Evolutionary conservation across 2,888 invertebrate species (phyloP).

Genomic region (Seira sanloemensis): DNA sequence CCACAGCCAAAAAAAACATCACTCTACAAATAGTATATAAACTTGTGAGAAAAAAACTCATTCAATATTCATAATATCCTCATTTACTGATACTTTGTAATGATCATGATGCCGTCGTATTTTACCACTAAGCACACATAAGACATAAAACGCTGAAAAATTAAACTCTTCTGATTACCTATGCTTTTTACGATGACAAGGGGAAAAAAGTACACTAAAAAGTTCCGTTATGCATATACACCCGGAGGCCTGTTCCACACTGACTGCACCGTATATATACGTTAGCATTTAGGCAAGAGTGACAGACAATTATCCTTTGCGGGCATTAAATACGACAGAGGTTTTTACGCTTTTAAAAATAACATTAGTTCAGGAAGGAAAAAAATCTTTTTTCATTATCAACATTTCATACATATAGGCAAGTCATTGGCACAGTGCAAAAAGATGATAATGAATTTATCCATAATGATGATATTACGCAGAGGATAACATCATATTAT

Average conservation of each 20-base stretch:
- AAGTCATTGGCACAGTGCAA: not conserved
- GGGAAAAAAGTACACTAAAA: constrained; percentile 46
- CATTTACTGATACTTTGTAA: constrained; percentile 2
- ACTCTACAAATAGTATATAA: not conserved
- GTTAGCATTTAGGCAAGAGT: not conserved
- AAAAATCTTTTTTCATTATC: no score
- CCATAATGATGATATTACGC: not conserved
- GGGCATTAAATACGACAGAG: not conserved
- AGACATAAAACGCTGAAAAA: constrained; percentile 1
- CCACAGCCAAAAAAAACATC: not conserved
- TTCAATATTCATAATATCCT: constrained; percentile 9
- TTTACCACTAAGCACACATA: not conserved
- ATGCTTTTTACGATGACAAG: constrained; percentile 34
- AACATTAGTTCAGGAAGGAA: constrained; percentile 12
- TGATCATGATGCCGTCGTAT: not conserved
- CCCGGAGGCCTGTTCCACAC: constrained; percentile 64
- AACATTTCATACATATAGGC: not conserved
- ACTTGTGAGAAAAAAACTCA: not conserved
- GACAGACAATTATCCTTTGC: not conserved
- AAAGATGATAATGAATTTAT: constrained; percentile 16
- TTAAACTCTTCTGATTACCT: not conserved
- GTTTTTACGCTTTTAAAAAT: constrained; percentile 6
- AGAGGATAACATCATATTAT: no score
- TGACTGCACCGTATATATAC: constrained; percentile 3
- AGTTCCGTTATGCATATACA: constrained; percentile 58